These are phyloP conservation scores for Clusia tigrina DNA, from an alignment of 2,888 invertebrate species.

Conservation along the genomic window DNA sequence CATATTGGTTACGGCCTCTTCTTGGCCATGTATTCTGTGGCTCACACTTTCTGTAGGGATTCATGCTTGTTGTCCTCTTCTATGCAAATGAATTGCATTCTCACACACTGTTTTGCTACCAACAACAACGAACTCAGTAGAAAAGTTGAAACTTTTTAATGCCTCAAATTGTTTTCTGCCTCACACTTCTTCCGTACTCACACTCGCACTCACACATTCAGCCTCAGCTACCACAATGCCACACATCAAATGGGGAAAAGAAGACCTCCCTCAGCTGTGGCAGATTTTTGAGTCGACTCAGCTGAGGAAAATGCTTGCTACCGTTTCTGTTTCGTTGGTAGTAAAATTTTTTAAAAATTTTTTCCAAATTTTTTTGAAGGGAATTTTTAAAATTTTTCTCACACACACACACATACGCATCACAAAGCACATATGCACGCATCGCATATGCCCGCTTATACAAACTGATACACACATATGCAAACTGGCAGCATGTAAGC, in stretches of 20 bases:
- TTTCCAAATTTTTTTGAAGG: conserved; percentile 18
- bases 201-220: background rate
- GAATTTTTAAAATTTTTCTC: background rate
- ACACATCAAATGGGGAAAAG: background rate
- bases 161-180: too few species aligned
- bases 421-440: background rate
- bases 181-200: background rate
- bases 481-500: too few species aligned
- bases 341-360: conserved; percentile 39
- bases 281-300: background rate
- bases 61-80: too few species aligned
- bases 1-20: too few species aligned
- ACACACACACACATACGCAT: background rate
- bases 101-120: too few species aligned
- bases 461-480: too few species aligned
- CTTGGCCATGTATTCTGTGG: too few species aligned
- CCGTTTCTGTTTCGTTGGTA: conserved; percentile 39
- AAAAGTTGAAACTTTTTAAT: background rate
- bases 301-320: conserved; percentile 21
- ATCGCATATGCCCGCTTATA: too few species aligned
- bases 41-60: too few species aligned
- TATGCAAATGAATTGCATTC: too few species aligned
- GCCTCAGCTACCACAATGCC: background rate
- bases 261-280: too few species aligned
- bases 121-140: too few species aligned